Percentiles rank a stretch among this genome's conserved stretches.
Evolutionary conservation across 1,140 invertebrate genomes (phyloP).

Genomic region (Drosophila yakuba): DNA sequence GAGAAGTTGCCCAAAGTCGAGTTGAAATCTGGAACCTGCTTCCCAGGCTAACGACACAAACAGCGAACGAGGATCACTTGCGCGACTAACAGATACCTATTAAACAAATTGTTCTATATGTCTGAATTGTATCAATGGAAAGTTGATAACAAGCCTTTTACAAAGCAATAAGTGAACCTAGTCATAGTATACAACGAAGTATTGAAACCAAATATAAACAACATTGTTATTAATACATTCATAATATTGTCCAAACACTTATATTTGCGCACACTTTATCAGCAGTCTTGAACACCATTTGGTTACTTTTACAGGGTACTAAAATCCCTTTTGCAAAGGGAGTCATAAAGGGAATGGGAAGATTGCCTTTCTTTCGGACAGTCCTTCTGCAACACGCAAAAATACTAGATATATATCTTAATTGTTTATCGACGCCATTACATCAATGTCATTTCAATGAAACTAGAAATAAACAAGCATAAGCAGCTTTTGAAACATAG

Average conservation of each 20-base stretch:
- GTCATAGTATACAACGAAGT: too few species aligned
- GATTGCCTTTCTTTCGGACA: conserved; percentile 16
- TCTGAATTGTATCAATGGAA: background rate
- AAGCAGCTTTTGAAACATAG: too few species aligned
- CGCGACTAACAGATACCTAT: conserved; percentile 2
- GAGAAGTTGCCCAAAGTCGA: conserved; percentile 75
- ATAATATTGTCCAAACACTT: too few species aligned
- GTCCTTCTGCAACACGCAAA: conserved; percentile 5
- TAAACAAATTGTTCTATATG: background rate
- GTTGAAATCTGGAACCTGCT: conserved; percentile 8
- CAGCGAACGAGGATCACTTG: background rate
- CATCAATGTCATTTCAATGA: background rate
- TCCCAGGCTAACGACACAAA: conserved; percentile 44
- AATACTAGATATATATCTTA: background rate
- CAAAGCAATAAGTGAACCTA: too few species aligned
- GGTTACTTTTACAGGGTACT: background rate
- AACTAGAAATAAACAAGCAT: background rate
- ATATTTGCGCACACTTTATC: too few species aligned
- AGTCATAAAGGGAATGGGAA: conserved; percentile 4
- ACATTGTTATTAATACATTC: too few species aligned
- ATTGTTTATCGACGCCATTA: background rate
- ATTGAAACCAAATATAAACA: too few species aligned
- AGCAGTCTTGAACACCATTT: background rate
- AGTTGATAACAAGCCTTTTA: too few species aligned
- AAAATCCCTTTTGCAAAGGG: conserved; percentile 19